Conservation (phyloP, 2,113 vertebrate species). For the Cephalopterus ornatus region DNA sequence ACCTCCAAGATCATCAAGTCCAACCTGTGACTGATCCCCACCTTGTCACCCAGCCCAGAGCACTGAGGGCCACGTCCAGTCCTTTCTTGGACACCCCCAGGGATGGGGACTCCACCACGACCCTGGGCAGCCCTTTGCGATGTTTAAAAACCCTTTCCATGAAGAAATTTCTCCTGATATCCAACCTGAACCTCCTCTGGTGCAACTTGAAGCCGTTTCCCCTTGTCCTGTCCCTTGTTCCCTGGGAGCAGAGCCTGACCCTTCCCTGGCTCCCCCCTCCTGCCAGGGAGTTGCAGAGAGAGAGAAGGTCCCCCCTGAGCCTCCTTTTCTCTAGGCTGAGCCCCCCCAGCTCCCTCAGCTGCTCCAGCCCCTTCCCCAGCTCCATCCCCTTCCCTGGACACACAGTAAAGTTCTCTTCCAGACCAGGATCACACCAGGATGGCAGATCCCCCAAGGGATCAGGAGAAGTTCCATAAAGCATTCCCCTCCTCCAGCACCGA, state of each 20-base stretch:
- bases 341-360: fast-evolving
- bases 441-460: not conserved
- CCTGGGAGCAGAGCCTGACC: fast-evolving
- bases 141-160: not conserved
- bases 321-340: not conserved
- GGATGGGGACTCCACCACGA: not conserved
- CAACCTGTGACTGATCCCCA: fast-evolving
- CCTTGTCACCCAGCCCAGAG: not conserved
- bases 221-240: not conserved
- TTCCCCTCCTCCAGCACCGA: not conserved
- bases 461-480: not conserved
- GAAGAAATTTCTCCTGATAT: not conserved
- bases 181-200: not conserved
- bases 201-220: fast-evolving
- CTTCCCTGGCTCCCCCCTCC: fast-evolving
- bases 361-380: not conserved
- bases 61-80: not conserved
- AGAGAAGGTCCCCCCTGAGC: not conserved
- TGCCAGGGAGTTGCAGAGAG: not conserved
- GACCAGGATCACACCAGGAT: not conserved
- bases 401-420: not conserved
- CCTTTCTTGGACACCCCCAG: not conserved
- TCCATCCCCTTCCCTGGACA: fast-evolving
- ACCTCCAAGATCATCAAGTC: not conserved
- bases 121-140: fast-evolving